Conservation (phyloP, 2,888 invertebrate genomes). For the Pediacus dermestoides region DNA sequence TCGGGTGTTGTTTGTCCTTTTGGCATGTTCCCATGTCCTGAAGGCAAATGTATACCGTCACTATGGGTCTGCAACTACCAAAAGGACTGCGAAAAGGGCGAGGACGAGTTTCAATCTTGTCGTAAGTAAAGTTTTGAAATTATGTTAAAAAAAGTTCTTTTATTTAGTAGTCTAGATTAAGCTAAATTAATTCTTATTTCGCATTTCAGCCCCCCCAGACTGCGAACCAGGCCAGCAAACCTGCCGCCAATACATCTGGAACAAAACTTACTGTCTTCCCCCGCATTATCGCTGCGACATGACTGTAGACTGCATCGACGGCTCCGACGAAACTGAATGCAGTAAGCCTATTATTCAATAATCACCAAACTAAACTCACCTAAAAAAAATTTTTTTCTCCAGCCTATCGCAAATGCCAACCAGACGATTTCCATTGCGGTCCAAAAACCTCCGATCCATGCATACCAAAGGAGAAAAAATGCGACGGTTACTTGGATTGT, state of each 20-base stretch:
- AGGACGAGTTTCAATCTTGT: conserved; percentile 87
- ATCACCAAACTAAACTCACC: too few species aligned
- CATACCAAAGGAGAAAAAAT: conserved; percentile 82
- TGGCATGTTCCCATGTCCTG: conserved; percentile 78
- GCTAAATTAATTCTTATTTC: conserved; percentile 16
- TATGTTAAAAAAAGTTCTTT: too few species aligned
- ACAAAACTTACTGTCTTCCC: conserved; percentile 93
- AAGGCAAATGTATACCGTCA: conserved; percentile 83
- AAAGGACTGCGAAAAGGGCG: conserved; percentile 88
- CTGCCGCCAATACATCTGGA: conserved; percentile 91
- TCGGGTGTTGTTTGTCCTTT: conserved; percentile 58
- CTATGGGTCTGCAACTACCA: conserved; percentile 91
- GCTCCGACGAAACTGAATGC: conserved; percentile 92
- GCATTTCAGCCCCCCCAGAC: conserved; percentile 81
- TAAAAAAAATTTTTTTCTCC: conserved; percentile 43
- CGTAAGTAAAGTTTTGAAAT: conserved; percentile 84
- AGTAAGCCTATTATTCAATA: conserved; percentile 64
- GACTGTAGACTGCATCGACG: conserved; percentile 92
- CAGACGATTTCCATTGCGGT: conserved; percentile 86
- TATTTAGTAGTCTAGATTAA: too few species aligned
- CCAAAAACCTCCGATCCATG: conserved; percentile 69
- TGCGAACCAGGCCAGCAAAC: conserved; percentile 89
- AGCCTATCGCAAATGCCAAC: conserved; percentile 86
- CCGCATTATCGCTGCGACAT: conserved; percentile 92
- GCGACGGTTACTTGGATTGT: conserved; percentile 89